Evolutionary conservation across 1,140 invertebrate species (phyloP).

Genomic region (Ridgeia piscesae): DNA sequence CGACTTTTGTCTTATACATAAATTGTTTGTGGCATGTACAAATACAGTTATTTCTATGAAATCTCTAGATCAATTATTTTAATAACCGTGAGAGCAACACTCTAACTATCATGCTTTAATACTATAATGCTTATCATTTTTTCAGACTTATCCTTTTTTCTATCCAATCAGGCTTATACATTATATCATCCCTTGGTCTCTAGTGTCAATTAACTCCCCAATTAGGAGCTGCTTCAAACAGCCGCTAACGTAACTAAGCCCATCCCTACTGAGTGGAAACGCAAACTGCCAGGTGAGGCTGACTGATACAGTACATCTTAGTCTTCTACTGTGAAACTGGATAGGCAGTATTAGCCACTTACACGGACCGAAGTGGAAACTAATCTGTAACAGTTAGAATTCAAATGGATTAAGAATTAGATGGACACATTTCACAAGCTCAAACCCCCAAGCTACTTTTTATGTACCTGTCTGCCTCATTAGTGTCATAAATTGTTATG

Average conservation of each 20-base stretch:
- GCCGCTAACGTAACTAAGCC: background rate
- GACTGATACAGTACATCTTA: background rate
- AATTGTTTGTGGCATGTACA: no score
- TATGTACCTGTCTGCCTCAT: background rate
- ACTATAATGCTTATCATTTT: background rate
- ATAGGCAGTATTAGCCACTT: background rate
- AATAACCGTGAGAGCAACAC: no score
- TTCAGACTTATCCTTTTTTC: background rate
- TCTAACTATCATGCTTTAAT: no score
- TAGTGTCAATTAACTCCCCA: background rate
- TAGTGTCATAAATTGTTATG: background rate
- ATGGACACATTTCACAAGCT: background rate
- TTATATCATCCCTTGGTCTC: background rate
- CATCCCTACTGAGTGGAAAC: background rate
- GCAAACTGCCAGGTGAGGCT: background rate
- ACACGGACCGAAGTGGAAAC: background rate
- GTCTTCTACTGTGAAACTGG: background rate
- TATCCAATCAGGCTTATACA: background rate
- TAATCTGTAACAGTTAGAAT: background rate
- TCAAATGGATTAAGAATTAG: background rate
- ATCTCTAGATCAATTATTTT: no score
- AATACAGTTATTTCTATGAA: no score
- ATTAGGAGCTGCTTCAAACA: background rate
- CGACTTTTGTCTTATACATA: no score
- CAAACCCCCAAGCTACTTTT: background rate